Percentiles rank a stretch among this genome's conserved stretches.
Evolutionary conservation across 2,888 invertebrate species (phyloP).

Genomic region (Rotaria magnacalcarata): DNA sequence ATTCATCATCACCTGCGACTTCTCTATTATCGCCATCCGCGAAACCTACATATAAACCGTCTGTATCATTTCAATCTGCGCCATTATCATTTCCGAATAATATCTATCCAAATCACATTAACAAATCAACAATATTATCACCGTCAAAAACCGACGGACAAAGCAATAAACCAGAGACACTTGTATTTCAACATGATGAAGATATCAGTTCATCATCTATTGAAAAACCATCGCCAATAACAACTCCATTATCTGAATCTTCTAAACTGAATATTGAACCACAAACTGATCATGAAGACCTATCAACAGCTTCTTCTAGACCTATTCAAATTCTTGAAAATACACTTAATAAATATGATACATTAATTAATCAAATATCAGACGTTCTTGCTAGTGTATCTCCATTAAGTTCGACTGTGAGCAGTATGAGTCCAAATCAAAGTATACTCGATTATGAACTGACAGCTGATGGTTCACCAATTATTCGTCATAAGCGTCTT

Average conservation of each 20-base stretch:
- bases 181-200: background rate
- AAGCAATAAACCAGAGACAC: background rate
- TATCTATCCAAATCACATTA: background rate
- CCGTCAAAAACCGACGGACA: background rate
- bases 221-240: background rate
- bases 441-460: constrained; percentile 9
- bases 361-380: background rate
- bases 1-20: background rate
- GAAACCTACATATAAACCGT: background rate
- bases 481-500: background rate
- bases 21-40: background rate
- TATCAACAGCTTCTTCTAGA: background rate
- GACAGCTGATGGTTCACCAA: background rate
- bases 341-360: background rate
- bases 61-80: background rate
- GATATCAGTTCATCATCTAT: background rate
- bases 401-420: background rate
- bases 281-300: background rate
- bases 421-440: background rate
- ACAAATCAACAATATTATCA: background rate
- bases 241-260: too few species aligned
- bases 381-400: background rate
- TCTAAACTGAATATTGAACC: background rate
- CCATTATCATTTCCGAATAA: background rate
- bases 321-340: constrained; percentile 7